phyloP scores from a whole-genome alignment of 1,140 invertebrate species.

The Zaprionus davidi region DNA sequence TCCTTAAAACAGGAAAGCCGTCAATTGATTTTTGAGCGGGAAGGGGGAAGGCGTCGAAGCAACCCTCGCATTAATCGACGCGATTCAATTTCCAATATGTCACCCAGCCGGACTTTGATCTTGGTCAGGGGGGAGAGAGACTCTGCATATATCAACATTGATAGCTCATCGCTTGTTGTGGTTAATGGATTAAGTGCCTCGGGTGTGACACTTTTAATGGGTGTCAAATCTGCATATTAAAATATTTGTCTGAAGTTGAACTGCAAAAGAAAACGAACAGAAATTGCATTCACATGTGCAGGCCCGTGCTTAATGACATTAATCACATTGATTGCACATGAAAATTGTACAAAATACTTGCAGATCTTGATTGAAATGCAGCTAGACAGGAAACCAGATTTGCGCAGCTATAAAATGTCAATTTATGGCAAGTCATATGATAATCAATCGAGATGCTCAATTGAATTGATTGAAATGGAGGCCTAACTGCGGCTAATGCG shows the following conservation, averaged over 20 bases:
- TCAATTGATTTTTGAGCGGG: slow-evolving; percentile 25
- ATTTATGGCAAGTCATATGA: slow-evolving; percentile 44
- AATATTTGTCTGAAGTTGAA: neutral
- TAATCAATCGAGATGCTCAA: slow-evolving; percentile 11
- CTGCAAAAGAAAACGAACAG: neutral
- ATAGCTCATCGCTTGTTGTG: slow-evolving; percentile 9
- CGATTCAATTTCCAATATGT: slow-evolving; percentile 20
- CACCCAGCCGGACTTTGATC: slow-evolving; percentile 17
- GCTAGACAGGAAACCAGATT: slow-evolving; percentile 33
- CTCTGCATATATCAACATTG: slow-evolving; percentile 1
- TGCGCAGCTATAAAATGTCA: slow-evolving; percentile 24
- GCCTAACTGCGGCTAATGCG: neutral
- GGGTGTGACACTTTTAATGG: neutral
- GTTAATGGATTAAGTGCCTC: slow-evolving; percentile 26
- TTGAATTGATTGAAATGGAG: slow-evolving; percentile 25
- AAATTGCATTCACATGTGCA: neutral
- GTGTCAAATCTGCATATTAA: slow-evolving; percentile 1
- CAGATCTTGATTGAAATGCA: slow-evolving; percentile 3
- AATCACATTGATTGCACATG: neutral
- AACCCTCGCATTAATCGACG: slow-evolving; percentile 25
- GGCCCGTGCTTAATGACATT: neutral
- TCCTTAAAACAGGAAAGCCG: slow-evolving; percentile 27
- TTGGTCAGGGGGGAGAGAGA: neutral
- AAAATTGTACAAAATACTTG: slow-evolving; percentile 4
- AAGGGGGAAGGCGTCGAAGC: neutral